These are phyloP conservation scores for Habrosyne pyritoides DNA, from an alignment of 2,888 invertebrate species.

Conservation along the genomic window DNA sequence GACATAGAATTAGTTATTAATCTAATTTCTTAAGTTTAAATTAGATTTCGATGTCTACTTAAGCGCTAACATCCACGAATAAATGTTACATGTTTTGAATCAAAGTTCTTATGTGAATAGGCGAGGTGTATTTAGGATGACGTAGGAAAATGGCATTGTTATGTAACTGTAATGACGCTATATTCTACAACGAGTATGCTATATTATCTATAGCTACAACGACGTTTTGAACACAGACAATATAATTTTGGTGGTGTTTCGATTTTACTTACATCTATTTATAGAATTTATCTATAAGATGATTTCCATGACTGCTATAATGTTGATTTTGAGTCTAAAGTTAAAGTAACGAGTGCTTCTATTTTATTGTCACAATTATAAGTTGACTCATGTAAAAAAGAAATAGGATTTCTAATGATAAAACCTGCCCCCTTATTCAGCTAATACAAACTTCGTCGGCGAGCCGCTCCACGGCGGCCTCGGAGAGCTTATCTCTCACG, in stretches of 20 bases:
- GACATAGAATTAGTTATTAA: conserved; percentile 34
- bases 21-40: conserved; percentile 41
- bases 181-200: conserved; percentile 30
- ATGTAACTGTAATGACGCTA: conserved; percentile 30
- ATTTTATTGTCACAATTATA: conserved; percentile 60
- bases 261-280: conserved; percentile 42
- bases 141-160: conserved; percentile 18
- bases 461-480: no score
- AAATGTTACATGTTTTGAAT: conserved; percentile 9
- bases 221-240: conserved; percentile 74
- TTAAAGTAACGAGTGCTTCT: conserved; percentile 35
- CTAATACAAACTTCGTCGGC: no score
- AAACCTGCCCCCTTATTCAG: no score
- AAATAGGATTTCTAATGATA: no score
- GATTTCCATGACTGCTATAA: conserved; percentile 9
- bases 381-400: no score
- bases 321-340: background rate
- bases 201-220: conserved; percentile 14
- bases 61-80: conserved; percentile 45
- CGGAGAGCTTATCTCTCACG: no score
- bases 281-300: conserved; percentile 31
- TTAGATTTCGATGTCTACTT: conserved; percentile 57
- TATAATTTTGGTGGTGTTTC: conserved; percentile 70
- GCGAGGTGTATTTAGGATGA: conserved; percentile 48
- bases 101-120: conserved; percentile 34